phyloP scores from a whole-genome alignment of 2,888 invertebrate species.

The Unio delphinus region DNA sequence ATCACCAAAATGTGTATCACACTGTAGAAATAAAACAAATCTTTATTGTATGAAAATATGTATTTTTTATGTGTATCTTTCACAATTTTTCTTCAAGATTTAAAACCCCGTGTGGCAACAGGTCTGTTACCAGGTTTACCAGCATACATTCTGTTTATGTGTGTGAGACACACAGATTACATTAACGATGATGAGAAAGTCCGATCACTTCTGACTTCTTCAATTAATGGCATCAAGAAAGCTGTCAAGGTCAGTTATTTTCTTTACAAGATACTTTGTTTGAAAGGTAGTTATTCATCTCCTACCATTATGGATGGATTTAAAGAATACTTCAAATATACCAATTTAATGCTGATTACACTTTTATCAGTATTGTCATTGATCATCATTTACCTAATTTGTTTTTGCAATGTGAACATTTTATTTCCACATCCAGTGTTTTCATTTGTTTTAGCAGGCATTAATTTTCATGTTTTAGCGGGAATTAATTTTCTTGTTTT shows the following conservation, averaged over 20 bases:
- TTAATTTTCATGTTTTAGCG: no score
- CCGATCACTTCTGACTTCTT: slow-evolving; percentile 80
- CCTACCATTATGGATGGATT: no score
- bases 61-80: not conserved
- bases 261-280: not conserved
- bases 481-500: no score
- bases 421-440: no score
- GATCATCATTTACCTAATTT: no score
- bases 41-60: not conserved
- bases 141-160: slow-evolving; percentile 97
- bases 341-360: no score
- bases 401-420: no score
- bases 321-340: no score
- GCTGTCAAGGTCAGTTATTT: slow-evolving; percentile 75
- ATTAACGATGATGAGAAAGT: slow-evolving; percentile 94
- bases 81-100: slow-evolving; percentile 59
- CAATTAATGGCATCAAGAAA: slow-evolving; percentile 83
- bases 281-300: no score
- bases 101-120: slow-evolving; percentile 71
- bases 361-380: no score
- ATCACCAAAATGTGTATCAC: no score
- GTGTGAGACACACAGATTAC: slow-evolving; percentile 94
- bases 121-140: slow-evolving; percentile 85
- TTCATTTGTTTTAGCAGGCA: no score
- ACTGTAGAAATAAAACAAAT: not conserved